Conservation (phyloP, 2,888 invertebrate genomes). For the Hartigia nigra region DNA sequence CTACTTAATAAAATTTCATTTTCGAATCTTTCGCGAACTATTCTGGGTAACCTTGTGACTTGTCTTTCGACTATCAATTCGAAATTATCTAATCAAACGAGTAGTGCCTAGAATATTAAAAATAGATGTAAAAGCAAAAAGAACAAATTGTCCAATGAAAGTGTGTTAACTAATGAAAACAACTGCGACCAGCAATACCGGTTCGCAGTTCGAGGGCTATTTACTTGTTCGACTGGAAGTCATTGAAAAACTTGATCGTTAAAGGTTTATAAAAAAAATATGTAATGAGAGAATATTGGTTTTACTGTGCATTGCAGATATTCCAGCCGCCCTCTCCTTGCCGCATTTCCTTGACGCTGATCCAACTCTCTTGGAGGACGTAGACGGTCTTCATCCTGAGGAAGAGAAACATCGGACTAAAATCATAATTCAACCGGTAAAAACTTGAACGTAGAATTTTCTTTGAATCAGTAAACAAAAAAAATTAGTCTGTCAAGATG, state of each 20-base stretch:
- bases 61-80: neutral
- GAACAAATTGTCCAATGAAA: neutral
- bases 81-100: neutral
- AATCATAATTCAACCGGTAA: constrained; percentile 61
- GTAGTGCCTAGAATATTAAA: neutral
- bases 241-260: neutral
- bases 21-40: too few relatives aligned
- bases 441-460: constrained; percentile 9
- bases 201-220: neutral
- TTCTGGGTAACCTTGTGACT: too few relatives aligned
- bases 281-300: neutral
- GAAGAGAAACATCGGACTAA: constrained; percentile 53
- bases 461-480: neutral
- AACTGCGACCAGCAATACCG: neutral
- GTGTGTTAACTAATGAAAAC: neutral
- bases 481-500: neutral
- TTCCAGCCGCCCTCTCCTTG: constrained; percentile 63
- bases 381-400: constrained; percentile 62
- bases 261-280: neutral
- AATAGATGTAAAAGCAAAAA: neutral
- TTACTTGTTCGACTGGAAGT: neutral
- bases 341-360: constrained; percentile 65
- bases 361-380: constrained; percentile 52
- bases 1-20: neutral
- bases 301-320: constrained; percentile 46